Evolutionary conservation across 1,140 invertebrate species (phyloP).

Genomic region (Drosophila miranda): DNA sequence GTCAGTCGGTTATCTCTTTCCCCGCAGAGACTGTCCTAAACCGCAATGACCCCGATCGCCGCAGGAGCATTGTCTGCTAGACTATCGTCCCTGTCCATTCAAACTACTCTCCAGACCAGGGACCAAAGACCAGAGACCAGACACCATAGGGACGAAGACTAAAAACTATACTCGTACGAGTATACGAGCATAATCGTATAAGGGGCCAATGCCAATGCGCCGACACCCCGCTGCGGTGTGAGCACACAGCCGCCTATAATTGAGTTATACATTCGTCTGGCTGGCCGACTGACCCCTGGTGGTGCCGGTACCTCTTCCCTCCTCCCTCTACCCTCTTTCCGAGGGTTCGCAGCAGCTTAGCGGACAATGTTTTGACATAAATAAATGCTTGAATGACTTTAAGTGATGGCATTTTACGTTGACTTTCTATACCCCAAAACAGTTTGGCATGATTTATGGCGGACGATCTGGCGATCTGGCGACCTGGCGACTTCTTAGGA

Average conservation of each 20-base stretch:
- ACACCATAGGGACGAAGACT: slow-evolving; percentile 16
- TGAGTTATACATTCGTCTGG: slow-evolving; percentile 68
- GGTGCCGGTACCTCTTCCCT: slow-evolving; percentile 4
- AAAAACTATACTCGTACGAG: slow-evolving; percentile 30
- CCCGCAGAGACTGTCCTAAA: slow-evolving; percentile 40
- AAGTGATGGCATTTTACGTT: slow-evolving; percentile 74
- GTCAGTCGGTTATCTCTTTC: slow-evolving; percentile 22
- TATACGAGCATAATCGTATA: slow-evolving; percentile 23
- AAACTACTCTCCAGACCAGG: slow-evolving; percentile 39
- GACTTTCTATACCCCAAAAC: slow-evolving; percentile 69
- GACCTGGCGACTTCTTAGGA: slow-evolving; percentile 55
- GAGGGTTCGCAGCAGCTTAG: slow-evolving; percentile 56
- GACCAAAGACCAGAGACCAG: slow-evolving; percentile 13
- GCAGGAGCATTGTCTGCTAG: slow-evolving; percentile 46
- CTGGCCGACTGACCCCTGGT: slow-evolving; percentile 56
- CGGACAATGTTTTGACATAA: slow-evolving; percentile 77
- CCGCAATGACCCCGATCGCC: slow-evolving; percentile 66
- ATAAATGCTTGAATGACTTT: slow-evolving; percentile 78
- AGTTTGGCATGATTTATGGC: too few species aligned
- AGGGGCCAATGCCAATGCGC: slow-evolving; percentile 73
- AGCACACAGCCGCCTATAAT: slow-evolving; percentile 73
- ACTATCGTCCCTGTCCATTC: slow-evolving; percentile 37
- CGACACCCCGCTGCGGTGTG: slow-evolving; percentile 68
- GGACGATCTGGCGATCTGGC: too few species aligned
- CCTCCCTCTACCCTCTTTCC: too few species aligned